Evolutionary conservation across 2,797 vertebrate genomes (phyloP), one percentile per base, ranked within the genome.

Genomic region (Cyclura pinguis): DNA sequence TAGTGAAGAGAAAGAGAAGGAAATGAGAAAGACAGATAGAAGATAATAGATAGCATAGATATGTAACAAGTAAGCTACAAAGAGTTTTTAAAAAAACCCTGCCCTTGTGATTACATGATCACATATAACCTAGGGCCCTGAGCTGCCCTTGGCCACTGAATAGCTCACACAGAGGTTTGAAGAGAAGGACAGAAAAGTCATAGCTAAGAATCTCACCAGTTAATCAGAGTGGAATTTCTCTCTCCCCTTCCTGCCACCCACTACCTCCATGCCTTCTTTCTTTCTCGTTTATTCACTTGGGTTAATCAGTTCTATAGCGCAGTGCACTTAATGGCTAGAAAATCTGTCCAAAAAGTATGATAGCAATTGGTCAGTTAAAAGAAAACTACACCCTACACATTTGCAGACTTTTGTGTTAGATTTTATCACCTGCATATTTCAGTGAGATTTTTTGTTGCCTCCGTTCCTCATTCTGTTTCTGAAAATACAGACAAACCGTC

Each of bases 401-500:
- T 29, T 20, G 32, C 32, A 87, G 57, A 55, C 27, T 90, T 90
- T 83, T 22, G 57, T 29, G 32, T 59, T 6, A 24, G 69, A 82
- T 42, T 64, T 83, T 77, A 76, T 64, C 73, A 67, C 57, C 35
- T 83, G 9, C 20, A 35, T 55, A 47, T 90, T 87, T 76, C 69
- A 83, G 83, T 20, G 47, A 3, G 42, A 47, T 47, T 47, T 47
- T 47, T 47, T 82, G 76, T 64, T 64, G 10, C 42, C 69, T 77
- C 20, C 6, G 35, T 87, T 47, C 35, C 64, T 52, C 20, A 74
- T 81, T 80, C 57, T 38, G 20, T 24, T 35, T 50, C n/a, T 74
- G 76, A 35, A 29, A 90, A 89, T 13, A 59, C 82, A 82, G 52
- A 27, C 86, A 42, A 88, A 69, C 77, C 84, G 47, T n/a, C 90